Conservation (phyloP, 2,797 vertebrate species). For the Cyprinella venusta region DNA sequence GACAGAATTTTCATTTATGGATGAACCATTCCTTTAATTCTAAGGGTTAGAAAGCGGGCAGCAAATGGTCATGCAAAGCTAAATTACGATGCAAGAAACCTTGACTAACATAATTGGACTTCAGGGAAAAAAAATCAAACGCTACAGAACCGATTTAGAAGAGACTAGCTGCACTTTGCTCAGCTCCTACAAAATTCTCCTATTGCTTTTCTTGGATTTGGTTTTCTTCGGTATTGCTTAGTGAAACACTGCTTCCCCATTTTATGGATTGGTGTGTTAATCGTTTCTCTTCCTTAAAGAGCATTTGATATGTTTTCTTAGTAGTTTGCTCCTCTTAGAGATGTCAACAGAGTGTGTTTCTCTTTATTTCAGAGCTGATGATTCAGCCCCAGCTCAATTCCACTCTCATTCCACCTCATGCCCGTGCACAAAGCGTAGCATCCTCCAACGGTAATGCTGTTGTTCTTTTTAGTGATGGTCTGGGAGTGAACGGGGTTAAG, state of each 20-base stretch:
- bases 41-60: background rate
- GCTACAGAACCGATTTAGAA: background rate
- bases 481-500: constrained; percentile 16
- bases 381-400: constrained; percentile 89
- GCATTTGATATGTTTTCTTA: background rate
- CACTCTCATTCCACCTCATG: constrained; percentile 86
- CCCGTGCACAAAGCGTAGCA: constrained; percentile 77
- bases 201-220: background rate
- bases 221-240: background rate
- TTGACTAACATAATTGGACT: constrained; percentile 27
- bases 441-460: constrained; percentile 73
- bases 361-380: constrained; percentile 80
- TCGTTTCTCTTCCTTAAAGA: background rate
- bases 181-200: background rate
- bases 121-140: background rate
- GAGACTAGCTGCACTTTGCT: constrained; percentile 5
- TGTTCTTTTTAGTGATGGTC: constrained; percentile 8
- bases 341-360: constrained; percentile 27
- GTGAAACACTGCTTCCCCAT: background rate
- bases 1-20: background rate
- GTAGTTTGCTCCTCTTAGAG: constrained; percentile 1
- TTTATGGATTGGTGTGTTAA: background rate
- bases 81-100: constrained; percentile 29
- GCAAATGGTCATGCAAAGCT: constrained; percentile 2
- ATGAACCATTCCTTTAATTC: constrained; percentile 10